These are phyloP conservation scores for Rhincodon typus DNA, from an alignment of 2,797 vertebrate genomes.

Conservation along the genomic window DNA sequence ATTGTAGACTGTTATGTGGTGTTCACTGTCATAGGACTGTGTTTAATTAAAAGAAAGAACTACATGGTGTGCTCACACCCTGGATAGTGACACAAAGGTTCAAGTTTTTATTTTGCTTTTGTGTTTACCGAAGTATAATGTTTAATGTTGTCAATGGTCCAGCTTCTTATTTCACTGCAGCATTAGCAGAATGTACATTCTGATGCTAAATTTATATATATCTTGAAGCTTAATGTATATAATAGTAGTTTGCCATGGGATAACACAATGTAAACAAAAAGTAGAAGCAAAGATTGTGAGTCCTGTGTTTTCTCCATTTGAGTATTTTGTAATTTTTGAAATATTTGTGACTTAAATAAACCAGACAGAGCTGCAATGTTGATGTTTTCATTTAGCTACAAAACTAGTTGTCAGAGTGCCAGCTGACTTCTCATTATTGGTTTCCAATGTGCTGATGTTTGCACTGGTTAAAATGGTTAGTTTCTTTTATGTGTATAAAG, in stretches of 20 bases:
- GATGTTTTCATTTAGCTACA: constrained; percentile 6
- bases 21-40: constrained; percentile 51
- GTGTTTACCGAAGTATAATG: constrained; percentile 78
- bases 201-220: constrained; percentile 98
- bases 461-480: not conserved
- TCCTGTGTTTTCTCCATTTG: constrained; percentile 99
- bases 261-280: constrained; percentile 95
- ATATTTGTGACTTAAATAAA: constrained; percentile 99
- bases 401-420: not conserved
- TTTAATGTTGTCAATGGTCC: constrained; percentile 92
- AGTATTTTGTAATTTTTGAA: constrained; percentile 99
- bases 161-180: constrained; percentile 88
- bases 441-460: not conserved
- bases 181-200: constrained; percentile 89
- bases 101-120: constrained; percentile 45
- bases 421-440: not conserved
- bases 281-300: constrained; percentile 99
- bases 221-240: constrained; percentile 99
- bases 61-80: constrained; percentile 42
- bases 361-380: constrained; percentile 58
- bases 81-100: not conserved
- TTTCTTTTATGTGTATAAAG: not conserved
- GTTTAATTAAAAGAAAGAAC: constrained; percentile 40
- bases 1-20: constrained; percentile 64
- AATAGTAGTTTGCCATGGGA: constrained; percentile 99